Conservation (phyloP, 1,140 invertebrate genomes). For the Apocrypta bakeri region DNA sequence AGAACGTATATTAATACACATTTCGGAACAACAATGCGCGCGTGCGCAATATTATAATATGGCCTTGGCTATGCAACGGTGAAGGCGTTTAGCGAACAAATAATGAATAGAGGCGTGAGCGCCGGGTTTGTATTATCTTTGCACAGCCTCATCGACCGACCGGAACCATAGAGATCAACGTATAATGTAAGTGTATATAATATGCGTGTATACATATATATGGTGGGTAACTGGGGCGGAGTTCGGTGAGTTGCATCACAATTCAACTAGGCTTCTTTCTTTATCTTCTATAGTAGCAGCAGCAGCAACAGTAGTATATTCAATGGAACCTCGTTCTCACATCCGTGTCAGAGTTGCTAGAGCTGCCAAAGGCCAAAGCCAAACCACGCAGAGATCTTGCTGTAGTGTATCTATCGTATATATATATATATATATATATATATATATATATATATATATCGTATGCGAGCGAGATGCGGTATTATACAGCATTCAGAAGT, state of each 20-base stretch:
- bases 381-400: constrained; percentile 1
- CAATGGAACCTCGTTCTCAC: constrained; percentile 43
- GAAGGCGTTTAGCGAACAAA: constrained; percentile 62
- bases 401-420: too few relatives aligned
- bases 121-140: constrained; percentile 14
- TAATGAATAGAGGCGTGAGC: constrained; percentile 62
- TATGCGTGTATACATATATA: too few relatives aligned
- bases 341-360: constrained; percentile 34
- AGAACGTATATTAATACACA: constrained; percentile 43
- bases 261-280: constrained; percentile 29
- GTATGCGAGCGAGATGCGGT: too few relatives aligned
- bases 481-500: background rate
- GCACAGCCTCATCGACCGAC: constrained; percentile 2
- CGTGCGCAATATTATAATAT: background rate
- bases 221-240: constrained; percentile 68
- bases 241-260: constrained; percentile 64
- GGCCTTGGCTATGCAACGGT: constrained; percentile 51
- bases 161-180: constrained; percentile 23
- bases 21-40: constrained; percentile 59
- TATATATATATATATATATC: background rate
- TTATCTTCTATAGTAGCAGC: background rate
- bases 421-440: background rate
- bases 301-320: background rate
- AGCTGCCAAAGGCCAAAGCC: constrained; percentile 41
- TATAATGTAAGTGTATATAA: constrained; percentile 21